phyloP scores from a whole-genome alignment of 2,888 invertebrate species.

The Bugula neritina region DNA sequence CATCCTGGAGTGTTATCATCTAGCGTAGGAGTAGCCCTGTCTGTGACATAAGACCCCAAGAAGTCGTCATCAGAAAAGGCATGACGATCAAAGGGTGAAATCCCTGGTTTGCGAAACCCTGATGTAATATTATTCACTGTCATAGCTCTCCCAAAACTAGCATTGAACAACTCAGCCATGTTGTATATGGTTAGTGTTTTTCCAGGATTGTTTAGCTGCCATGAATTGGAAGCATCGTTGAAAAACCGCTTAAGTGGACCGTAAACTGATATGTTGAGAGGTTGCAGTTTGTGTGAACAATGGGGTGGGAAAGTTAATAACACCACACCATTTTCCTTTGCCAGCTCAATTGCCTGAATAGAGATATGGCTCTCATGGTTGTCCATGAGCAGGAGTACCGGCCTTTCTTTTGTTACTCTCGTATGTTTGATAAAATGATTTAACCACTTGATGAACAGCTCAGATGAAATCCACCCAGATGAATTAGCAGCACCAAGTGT shows the following conservation, averaged over 20 bases:
- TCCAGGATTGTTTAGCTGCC: slow-evolving; percentile 43
- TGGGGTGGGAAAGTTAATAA: slow-evolving; percentile 50
- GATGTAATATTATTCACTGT: not conserved
- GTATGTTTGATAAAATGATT: slow-evolving; percentile 38
- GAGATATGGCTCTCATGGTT: slow-evolving; percentile 39
- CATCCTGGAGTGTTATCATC: too few species aligned
- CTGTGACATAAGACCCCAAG: not conserved
- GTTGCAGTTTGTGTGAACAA: slow-evolving; percentile 51
- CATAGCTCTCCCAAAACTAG: not conserved
- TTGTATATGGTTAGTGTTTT: slow-evolving; percentile 49
- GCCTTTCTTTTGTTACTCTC: slow-evolving; percentile 34
- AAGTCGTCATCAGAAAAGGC: not conserved
- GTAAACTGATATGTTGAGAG: slow-evolving; percentile 49
- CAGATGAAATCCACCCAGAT: slow-evolving; percentile 26
- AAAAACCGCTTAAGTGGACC: slow-evolving; percentile 46
- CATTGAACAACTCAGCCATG: slow-evolving; percentile 32
- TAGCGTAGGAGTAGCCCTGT: not conserved
- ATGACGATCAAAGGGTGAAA: not conserved
- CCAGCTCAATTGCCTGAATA: slow-evolving; percentile 35
- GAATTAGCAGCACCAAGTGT: slow-evolving; percentile 27
- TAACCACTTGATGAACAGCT: slow-evolving; percentile 29
- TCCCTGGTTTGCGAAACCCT: not conserved
- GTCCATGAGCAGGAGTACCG: slow-evolving; percentile 37
- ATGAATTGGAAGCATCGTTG: slow-evolving; percentile 37
- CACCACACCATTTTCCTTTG: slow-evolving; percentile 45